Conservation (phyloP, 1,140 invertebrate species). For the Procambarus clarkii region DNA sequence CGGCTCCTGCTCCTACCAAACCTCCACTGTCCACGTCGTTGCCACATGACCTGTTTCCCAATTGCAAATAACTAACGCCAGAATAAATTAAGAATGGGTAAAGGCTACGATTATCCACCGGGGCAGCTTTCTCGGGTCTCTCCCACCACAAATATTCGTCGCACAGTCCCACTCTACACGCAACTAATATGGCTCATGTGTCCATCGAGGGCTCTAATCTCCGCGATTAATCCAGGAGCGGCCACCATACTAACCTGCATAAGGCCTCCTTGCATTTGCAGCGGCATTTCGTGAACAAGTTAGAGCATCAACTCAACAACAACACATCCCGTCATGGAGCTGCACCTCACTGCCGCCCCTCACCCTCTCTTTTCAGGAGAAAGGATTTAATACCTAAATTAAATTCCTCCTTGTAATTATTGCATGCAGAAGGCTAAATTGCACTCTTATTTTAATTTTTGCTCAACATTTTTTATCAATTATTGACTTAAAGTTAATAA, state of each 20-base stretch:
- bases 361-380: neutral
- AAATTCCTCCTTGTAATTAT: too few relatives aligned
- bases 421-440: too few relatives aligned
- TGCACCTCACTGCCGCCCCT: neutral
- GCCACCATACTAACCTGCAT: conserved; percentile 55
- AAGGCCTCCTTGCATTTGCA: conserved; percentile 63
- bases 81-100: neutral
- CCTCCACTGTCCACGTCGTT: too few relatives aligned
- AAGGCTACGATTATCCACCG: neutral
- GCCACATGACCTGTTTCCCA: too few relatives aligned
- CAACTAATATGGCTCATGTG: neutral
- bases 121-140: neutral
- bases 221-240: neutral
- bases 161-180: neutral
- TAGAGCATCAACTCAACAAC: conserved; percentile 44
- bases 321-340: conserved; percentile 49
- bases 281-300: conserved; percentile 52
- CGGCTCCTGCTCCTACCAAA: too few relatives aligned
- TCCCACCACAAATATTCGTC: conserved; percentile 9
- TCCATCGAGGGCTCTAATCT: neutral
- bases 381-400: too few relatives aligned
- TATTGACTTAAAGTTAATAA: too few relatives aligned
- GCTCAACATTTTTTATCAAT: too few relatives aligned
- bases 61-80: too few relatives aligned
- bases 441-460: too few relatives aligned